Percentiles rank a stretch among this genome's conserved stretches.
phyloP scores from a whole-genome alignment of 2,113 vertebrate species.

The Corythaixoides concolor region DNA sequence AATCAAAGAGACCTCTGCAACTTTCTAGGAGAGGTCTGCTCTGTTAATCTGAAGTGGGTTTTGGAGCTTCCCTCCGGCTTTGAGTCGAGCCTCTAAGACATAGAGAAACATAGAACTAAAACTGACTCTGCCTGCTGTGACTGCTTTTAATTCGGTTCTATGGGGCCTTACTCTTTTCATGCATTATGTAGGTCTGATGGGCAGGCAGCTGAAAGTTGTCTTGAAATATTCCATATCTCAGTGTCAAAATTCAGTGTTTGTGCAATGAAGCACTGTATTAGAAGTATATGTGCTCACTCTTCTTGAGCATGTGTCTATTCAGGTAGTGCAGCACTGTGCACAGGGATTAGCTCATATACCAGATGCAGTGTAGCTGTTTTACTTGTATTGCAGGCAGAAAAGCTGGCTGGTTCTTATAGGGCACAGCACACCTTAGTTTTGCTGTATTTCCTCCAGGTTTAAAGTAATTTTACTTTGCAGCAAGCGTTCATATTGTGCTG shows the following conservation, averaged over 20 bases:
- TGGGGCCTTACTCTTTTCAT: neutral
- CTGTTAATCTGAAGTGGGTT: neutral
- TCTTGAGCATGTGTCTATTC: neutral
- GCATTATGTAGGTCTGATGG: neutral
- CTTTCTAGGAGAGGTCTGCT: neutral
- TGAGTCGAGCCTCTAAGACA: neutral
- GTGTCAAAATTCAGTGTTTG: neutral
- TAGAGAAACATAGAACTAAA: neutral
- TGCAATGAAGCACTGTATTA: neutral
- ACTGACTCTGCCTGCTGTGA: neutral
- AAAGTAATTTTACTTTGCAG: neutral
- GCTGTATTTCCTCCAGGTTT: neutral
- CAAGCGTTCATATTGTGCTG: neutral
- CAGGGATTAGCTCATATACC: neutral
- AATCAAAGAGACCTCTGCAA: neutral
- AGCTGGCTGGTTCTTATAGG: accelerated
- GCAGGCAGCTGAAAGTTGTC: neutral
- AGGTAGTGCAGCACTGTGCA: neutral
- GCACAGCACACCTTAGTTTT: neutral
- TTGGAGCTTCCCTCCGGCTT: neutral
- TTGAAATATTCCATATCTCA: neutral
- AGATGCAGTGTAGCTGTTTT: neutral
- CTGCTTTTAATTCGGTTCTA: neutral
- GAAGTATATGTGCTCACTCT: neutral
- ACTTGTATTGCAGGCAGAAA: neutral